Conservation (phyloP, 1,140 invertebrate genomes). For the Achatina immaculata region DNA sequence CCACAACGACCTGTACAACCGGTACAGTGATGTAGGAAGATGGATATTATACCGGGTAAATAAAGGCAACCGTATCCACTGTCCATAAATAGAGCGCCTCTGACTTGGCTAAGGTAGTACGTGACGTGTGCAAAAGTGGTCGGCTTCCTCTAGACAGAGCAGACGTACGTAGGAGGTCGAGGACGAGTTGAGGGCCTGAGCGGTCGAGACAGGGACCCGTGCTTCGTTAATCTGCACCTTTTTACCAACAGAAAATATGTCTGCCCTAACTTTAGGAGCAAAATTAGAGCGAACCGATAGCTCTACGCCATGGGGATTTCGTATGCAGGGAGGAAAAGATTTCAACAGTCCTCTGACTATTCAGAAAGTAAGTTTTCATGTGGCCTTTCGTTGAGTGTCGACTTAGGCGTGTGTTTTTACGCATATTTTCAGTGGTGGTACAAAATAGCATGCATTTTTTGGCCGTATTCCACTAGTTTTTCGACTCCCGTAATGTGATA, state of each 20-base stretch:
- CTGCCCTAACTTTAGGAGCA: conserved; percentile 63
- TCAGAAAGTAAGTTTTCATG: conserved; percentile 58
- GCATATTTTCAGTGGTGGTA: too few relatives aligned
- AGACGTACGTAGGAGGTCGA: not conserved
- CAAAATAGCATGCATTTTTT: too few relatives aligned
- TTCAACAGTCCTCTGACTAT: conserved; percentile 84
- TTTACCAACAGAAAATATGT: conserved; percentile 7
- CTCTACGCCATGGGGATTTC: conserved; percentile 87
- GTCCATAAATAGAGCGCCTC: conserved; percentile 13
- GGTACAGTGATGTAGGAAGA: too few relatives aligned
- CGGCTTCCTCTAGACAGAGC: not conserved
- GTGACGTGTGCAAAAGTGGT: conserved; percentile 16
- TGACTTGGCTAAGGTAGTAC: not conserved
- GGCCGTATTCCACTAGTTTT: too few relatives aligned
- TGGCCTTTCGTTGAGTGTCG: too few relatives aligned
- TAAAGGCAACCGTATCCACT: not conserved
- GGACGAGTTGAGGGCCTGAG: not conserved
- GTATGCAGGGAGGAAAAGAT: conserved; percentile 91
- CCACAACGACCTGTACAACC: too few relatives aligned
- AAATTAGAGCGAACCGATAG: conserved; percentile 63
- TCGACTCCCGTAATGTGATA: too few relatives aligned
- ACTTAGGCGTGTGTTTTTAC: too few relatives aligned
- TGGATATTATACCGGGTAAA: too few relatives aligned
- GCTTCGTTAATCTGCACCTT: not conserved
- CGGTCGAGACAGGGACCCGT: not conserved